A percentile compares a stretch with the other conserved stretches of the same genome.
phyloP scores from a whole-genome alignment of 1,140 invertebrate genomes.

The Gonioctena quinquepunctata region DNA sequence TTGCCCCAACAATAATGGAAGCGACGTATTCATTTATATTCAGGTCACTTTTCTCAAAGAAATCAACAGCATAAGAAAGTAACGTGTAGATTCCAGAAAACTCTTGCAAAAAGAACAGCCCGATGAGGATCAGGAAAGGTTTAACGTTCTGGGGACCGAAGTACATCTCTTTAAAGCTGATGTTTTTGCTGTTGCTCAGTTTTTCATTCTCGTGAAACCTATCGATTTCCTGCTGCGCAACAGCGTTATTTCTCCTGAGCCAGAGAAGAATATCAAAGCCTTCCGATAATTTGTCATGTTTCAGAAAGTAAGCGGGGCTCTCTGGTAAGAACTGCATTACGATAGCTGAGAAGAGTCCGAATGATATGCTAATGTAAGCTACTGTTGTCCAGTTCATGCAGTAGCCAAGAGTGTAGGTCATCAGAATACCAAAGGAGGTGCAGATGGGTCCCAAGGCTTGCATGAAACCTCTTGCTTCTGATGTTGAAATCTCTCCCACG shows the following conservation, averaged over 20 bases:
- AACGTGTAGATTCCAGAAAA: constrained; percentile 76
- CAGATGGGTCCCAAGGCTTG: constrained; percentile 66
- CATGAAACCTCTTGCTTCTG: constrained; percentile 60
- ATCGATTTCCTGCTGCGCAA: constrained; percentile 63
- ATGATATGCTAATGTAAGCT: constrained; percentile 64
- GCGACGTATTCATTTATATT: constrained; percentile 70
- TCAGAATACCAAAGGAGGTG: constrained; percentile 68
- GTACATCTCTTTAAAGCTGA: constrained; percentile 53
- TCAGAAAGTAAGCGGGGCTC: constrained; percentile 67
- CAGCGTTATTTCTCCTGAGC: constrained; percentile 61
- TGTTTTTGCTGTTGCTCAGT: background rate
- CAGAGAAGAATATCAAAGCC: constrained; percentile 62
- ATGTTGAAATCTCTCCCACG: constrained; percentile 64
- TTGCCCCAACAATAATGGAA: constrained; percentile 74
- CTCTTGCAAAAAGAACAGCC: constrained; percentile 72
- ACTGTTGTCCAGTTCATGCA: constrained; percentile 66
- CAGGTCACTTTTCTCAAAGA: constrained; percentile 69
- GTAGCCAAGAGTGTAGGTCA: constrained; percentile 67
- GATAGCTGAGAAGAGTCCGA: constrained; percentile 61
- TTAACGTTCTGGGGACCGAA: constrained; percentile 60
- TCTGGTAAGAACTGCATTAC: constrained; percentile 72
- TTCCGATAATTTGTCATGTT: constrained; percentile 61
- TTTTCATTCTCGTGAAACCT: constrained; percentile 55
- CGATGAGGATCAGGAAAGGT: constrained; percentile 66
- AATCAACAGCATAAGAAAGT: constrained; percentile 74